Percentiles rank a stretch among this genome's conserved stretches.
These are phyloP conservation scores for Piprites chloris DNA, from an alignment of 2,113 vertebrate species.

Conservation along the genomic window DNA sequence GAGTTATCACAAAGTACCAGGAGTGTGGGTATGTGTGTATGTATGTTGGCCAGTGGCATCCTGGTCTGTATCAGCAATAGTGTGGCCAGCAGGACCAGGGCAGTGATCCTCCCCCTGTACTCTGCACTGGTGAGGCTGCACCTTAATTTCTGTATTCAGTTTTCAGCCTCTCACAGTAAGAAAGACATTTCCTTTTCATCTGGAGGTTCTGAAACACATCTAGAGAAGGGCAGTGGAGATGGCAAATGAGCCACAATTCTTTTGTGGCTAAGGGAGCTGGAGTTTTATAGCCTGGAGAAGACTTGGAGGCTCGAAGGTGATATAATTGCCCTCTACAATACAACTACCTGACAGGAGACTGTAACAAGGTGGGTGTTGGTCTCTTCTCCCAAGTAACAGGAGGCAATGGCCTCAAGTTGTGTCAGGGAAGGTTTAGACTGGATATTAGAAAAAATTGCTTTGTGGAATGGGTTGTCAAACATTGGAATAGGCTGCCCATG, in stretches of 20 bases:
- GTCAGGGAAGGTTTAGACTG: background rate
- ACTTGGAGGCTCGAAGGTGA: background rate
- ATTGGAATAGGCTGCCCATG: background rate
- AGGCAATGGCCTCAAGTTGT: background rate
- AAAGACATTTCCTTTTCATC: background rate
- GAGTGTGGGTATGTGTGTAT: background rate
- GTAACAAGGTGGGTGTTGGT: fast-evolving
- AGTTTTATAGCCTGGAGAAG: background rate
- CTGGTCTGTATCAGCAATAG: background rate
- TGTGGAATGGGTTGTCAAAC: background rate
- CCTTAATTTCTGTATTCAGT: background rate
- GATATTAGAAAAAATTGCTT: background rate
- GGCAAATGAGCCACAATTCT: too few relatives aligned
- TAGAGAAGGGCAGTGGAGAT: background rate
- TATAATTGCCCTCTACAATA: fast-evolving
- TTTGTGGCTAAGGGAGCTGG: fast-evolving
- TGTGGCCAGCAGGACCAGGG: background rate
- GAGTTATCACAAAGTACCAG: background rate
- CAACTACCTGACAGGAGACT: background rate
- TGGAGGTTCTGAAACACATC: background rate
- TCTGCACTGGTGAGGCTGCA: fast-evolving
- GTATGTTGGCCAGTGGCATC: background rate
- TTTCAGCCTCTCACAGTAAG: background rate
- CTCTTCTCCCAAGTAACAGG: background rate
- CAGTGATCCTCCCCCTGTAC: fast-evolving